Evolutionary conservation across 2,888 invertebrate genomes (phyloP).

Genomic region (Elmis aenea): DNA sequence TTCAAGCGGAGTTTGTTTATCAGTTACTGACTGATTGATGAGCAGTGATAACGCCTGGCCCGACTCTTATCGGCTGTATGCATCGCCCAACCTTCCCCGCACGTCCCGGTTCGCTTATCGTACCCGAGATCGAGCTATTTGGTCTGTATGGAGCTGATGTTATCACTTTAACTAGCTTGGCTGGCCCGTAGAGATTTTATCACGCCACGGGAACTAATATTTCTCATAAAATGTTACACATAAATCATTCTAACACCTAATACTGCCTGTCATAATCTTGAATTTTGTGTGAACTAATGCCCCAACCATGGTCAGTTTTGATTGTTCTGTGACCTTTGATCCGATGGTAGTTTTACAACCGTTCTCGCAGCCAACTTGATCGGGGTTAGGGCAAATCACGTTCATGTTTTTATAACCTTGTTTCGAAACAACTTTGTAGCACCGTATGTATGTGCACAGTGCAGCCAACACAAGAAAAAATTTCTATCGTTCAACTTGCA

Average conservation of each 20-base stretch:
- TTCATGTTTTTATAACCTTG: too few species aligned
- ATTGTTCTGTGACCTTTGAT: too few species aligned
- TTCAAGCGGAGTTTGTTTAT: constrained; percentile 47
- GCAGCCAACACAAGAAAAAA: too few species aligned
- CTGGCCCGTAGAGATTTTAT: constrained; percentile 52
- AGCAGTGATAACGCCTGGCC: constrained; percentile 46
- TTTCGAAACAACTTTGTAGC: too few species aligned
- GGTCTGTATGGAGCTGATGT: constrained; percentile 50
- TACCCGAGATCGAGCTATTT: constrained; percentile 46
- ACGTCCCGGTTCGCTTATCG: constrained; percentile 34
- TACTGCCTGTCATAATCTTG: constrained; percentile 23
- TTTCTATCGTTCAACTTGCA: too few species aligned
- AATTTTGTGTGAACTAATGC: constrained; percentile 1
- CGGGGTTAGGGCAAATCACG: too few species aligned
- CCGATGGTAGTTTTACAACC: too few species aligned
- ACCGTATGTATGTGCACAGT: too few species aligned
- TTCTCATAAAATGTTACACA: constrained; percentile 36
- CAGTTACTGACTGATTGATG: constrained; percentile 48
- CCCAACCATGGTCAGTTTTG: too few species aligned
- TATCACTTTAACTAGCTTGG: constrained; percentile 55
- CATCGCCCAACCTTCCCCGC: constrained; percentile 34
- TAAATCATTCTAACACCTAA: constrained; percentile 42
- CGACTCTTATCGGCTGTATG: constrained; percentile 46
- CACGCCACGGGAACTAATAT: constrained; percentile 38
- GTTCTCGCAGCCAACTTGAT: too few species aligned